Evolutionary conservation across 2,888 invertebrate genomes (phyloP), one percentile per base, ranked within the genome.

Genomic region (Lasioglossum pauxillum): DNA sequence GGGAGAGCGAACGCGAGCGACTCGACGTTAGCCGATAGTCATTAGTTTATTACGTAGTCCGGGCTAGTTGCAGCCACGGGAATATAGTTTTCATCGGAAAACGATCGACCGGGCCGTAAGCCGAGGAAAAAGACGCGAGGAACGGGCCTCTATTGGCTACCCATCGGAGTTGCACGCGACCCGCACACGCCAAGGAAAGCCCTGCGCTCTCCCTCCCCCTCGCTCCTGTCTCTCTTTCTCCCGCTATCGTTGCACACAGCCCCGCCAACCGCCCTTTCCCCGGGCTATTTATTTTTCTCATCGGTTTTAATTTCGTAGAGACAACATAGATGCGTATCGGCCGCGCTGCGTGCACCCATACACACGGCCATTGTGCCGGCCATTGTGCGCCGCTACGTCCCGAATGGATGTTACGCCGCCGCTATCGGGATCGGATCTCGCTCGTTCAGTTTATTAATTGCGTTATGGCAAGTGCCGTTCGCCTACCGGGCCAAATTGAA

Each of bases 251-350:
- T 8, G n/a, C 57, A 7, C 57, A 12, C 10, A n/a, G 10, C 57
- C 8, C 23, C 23, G 2, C 23, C 53, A 12, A n/a, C 12, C 89
- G 82, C 79, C 77, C 83, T 71, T 64, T 82, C 84, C 78, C 35
- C 82, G 77, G 78, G 88, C 91, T 93, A 93, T 95, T 94, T 94
- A 94, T 94, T 93, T 94, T 94, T 94, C 94, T 94, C 94, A 94
- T 94, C 94, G 93, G 92, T 94, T 94, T 95, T 94, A 94, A 95
- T 94, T 94, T 94, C 90, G 88, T 91, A 93, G 92, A 94, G 93
- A 94, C 94, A 94, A 93, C 92, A 91, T 91, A 93, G 94, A 94
- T 94, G 91, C 90, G 88, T 94, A 94, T 94, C 94, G 91, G 82
- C 73, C 67, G 57, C 76, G 74, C 73, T 60, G 78, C 75, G 78